Evolutionary conservation across 2,797 vertebrate genomes (phyloP), one percentile per base, ranked within the genome.

Genomic region (Clarias pachynema): DNA sequence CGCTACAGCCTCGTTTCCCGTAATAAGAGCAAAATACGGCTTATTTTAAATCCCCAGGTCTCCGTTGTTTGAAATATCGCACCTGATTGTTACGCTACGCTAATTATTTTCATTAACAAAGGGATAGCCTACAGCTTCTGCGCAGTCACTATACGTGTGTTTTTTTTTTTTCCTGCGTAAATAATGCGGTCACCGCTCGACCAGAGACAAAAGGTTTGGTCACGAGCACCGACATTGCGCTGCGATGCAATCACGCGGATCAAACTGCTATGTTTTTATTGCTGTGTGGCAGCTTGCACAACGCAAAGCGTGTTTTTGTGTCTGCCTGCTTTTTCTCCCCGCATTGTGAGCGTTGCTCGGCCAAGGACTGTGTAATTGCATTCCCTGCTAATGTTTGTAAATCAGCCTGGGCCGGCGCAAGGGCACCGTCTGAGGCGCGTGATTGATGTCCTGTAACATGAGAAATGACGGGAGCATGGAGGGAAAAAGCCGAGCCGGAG

Each of bases 361-460:
- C 91, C 92, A 89, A 89, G 86, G 91, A 90, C 92, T 93, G 93
- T 95, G 96, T 96, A 96, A 96, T 96, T 95, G 95, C 96, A 96
- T 96, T 97, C 95, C 94, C 94, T 95, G 96, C 95, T 96, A 96
- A 96, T 96, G 96, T 97, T 96, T 96, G 95, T 96, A 96, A 96
- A 96, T 95, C 96, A 96, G 96, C 93, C 93, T 92, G 91, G 92
- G 95, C 96, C 95, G 94, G 93, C 91, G 93, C 93, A 92, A 95
- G 95, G 96, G 95, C 95, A 95, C 91, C 91, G 93, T 93, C 94
- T 94, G 93, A 91, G 94, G 93, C 93, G 93, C 94, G 89, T 97
- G 96, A 97, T 95, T 96, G 96, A 97, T 97, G 97, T 94, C 93
- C 94, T 95, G 96, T 93, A 96, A 94, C 96, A 96, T 94, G 93